Evolutionary conservation across 2,113 vertebrate species (phyloP).

Genomic region (Cyanocitta stelleri): DNA sequence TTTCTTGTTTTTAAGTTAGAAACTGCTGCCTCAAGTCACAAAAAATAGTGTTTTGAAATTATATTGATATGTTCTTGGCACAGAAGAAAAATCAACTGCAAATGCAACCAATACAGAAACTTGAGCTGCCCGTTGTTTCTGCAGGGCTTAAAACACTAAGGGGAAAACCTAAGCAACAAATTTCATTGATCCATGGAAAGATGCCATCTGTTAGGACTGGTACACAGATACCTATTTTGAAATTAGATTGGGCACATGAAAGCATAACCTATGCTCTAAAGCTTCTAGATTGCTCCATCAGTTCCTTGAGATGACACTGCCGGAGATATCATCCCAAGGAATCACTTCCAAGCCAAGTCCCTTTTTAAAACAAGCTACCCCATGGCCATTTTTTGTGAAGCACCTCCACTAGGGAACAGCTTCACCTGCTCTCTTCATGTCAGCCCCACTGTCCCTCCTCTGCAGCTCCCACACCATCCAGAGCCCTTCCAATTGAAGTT

Average conservation of each 20-base stretch:
- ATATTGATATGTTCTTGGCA: conserved; percentile 44
- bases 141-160: neutral
- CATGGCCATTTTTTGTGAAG: neutral
- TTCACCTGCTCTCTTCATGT: neutral
- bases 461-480: neutral
- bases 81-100: conserved; percentile 16
- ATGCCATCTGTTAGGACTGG: neutral
- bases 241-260: neutral
- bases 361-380: neutral
- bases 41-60: conserved; percentile 9
- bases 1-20: conserved; percentile 10
- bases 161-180: conserved; percentile 8
- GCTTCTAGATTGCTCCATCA: neutral
- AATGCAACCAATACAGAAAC: conserved; percentile 21
- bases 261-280: neutral
- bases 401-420: neutral
- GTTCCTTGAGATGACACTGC: neutral
- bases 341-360: neutral
- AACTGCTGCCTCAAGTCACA: conserved; percentile 13
- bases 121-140: conserved; percentile 35
- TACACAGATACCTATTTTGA: neutral
- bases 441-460: neutral
- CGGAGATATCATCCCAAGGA: neutral
- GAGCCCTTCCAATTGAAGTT: neutral
- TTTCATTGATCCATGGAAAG: conserved; percentile 1